Evolutionary conservation across 2,797 vertebrate genomes (phyloP).

Genomic region (Manis javanica): DNA sequence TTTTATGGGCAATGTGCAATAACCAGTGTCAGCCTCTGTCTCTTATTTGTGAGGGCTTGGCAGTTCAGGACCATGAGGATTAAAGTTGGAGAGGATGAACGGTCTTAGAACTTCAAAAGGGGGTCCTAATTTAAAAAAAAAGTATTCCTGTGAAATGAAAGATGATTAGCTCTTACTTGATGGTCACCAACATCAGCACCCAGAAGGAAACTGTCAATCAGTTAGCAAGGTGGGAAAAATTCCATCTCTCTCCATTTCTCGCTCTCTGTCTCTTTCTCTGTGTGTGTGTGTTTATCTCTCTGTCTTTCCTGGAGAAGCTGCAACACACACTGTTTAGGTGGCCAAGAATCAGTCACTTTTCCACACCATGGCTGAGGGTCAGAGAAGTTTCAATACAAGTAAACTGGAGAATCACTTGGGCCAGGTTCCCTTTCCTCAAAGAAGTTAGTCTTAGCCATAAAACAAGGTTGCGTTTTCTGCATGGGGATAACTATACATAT

Average conservation of each 20-base stretch:
- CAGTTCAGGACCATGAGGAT: fast-evolving
- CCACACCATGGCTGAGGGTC: too few species aligned
- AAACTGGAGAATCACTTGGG: fast-evolving
- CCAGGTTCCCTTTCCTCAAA: not conserved
- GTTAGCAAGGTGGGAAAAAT: not conserved
- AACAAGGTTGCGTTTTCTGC: not conserved
- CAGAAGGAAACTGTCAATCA: not conserved
- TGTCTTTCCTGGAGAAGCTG: not conserved
- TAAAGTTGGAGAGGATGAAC: not conserved
- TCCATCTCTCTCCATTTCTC: not conserved
- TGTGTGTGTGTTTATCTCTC: not conserved
- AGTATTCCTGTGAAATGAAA: not conserved
- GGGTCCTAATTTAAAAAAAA: not conserved
- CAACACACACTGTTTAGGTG: not conserved
- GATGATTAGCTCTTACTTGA: not conserved
- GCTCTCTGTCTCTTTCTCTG: not conserved
- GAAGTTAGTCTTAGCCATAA: not conserved
- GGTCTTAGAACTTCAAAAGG: not conserved
- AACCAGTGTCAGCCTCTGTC: too few species aligned
- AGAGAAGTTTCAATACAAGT: not conserved
- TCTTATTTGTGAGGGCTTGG: not conserved
- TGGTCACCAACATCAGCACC: too few species aligned
- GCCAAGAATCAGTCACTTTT: not conserved
- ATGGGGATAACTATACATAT: too few species aligned
- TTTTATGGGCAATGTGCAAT: not conserved